phyloP scores from a whole-genome alignment of 2,797 vertebrate species.

The Sebastes matsubarae region DNA sequence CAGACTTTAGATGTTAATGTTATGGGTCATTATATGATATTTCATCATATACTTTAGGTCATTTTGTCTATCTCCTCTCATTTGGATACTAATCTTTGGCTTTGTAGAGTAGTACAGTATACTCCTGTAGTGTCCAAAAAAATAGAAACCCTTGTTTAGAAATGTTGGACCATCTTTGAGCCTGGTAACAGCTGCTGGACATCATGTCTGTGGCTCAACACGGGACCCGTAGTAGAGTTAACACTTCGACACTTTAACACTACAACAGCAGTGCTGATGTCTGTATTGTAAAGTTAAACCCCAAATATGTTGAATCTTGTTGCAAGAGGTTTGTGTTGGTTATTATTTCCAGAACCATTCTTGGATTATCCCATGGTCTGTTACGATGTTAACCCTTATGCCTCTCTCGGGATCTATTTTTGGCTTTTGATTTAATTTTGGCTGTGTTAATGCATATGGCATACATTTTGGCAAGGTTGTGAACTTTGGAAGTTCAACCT shows the following conservation, averaged over 20 bases:
- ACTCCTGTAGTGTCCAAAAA: not conserved
- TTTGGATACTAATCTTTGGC: too few species aligned
- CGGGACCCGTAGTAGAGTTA: not conserved
- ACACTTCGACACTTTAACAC: not conserved
- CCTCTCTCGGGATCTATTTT: too few species aligned
- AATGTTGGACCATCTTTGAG: not conserved
- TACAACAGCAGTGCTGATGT: rapidly evolving
- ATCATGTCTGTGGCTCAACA: not conserved
- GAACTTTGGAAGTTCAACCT: too few species aligned
- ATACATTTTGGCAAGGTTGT: too few species aligned
- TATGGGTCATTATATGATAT: not conserved
- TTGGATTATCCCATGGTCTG: not conserved
- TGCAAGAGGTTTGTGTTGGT: not conserved
- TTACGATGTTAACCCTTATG: not conserved
- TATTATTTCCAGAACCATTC: not conserved
- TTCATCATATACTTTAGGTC: too few species aligned
- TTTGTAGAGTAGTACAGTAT: not conserved
- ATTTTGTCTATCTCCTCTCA: too few species aligned
- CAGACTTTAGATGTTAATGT: not conserved
- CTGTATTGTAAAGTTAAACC: not conserved
- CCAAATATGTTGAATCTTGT: not conserved
- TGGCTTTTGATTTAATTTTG: not conserved
- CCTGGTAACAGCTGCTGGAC: not conserved
- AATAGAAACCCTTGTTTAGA: not conserved
- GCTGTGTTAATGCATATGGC: not conserved